These are phyloP conservation scores for Muscina levida DNA, from an alignment of 2,888 invertebrate genomes.

Conservation along the genomic window DNA sequence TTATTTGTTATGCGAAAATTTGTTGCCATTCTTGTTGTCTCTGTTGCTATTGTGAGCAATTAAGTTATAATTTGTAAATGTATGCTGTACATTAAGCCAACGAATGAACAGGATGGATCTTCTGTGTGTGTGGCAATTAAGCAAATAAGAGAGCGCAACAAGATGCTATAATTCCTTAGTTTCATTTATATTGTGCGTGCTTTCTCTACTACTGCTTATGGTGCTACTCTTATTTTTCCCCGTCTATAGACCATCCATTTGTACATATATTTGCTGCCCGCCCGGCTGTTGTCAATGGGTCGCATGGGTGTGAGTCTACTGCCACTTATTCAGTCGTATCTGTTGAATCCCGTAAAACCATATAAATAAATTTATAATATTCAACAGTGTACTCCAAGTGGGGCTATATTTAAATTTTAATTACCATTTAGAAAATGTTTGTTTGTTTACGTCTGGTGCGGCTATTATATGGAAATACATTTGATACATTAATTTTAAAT, in stretches of 20 bases:
- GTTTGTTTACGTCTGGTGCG: slow-evolving; percentile 2
- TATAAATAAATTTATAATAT: slow-evolving; percentile 13
- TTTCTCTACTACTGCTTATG: neutral
- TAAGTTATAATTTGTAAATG: slow-evolving; percentile 29
- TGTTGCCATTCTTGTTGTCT: neutral
- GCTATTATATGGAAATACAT: neutral
- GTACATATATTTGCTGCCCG: neutral
- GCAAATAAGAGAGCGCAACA: slow-evolving; percentile 35
- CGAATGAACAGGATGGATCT: neutral
- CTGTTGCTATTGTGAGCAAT: slow-evolving; percentile 12
- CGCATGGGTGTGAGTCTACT: neutral
- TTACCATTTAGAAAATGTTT: slow-evolving; percentile 2
- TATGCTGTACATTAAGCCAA: slow-evolving; percentile 31
- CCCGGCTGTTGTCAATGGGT: neutral
- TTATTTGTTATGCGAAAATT: too few species aligned
- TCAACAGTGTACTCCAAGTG: neutral
- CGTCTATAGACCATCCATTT: neutral
- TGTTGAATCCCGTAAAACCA: slow-evolving; percentile 16
- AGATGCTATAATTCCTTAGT: slow-evolving; percentile 35
- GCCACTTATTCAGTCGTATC: neutral
- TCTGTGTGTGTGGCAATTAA: slow-evolving; percentile 31
- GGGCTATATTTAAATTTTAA: slow-evolving; percentile 12
- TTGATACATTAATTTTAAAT: slow-evolving; percentile 21
- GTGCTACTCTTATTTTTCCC: too few species aligned
- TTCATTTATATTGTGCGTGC: neutral